Conservation (phyloP, 1,140 invertebrate species). For the Cydia amplana region DNA sequence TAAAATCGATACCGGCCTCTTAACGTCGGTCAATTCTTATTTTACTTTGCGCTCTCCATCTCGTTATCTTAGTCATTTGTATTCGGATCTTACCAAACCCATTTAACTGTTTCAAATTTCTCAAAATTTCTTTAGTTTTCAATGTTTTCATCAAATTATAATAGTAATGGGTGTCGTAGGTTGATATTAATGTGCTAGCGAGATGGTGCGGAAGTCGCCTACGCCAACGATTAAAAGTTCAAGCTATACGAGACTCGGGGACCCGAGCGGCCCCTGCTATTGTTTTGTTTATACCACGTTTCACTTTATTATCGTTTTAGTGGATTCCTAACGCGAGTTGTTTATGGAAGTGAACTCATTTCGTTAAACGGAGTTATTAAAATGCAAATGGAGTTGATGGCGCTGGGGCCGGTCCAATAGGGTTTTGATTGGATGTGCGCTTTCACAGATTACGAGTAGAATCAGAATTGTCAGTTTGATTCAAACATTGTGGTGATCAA, state of each 20-base stretch:
- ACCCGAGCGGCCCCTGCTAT: conserved; percentile 30
- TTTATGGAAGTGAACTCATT: conserved; percentile 32
- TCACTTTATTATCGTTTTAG: conserved; percentile 34
- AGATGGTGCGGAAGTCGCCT: conserved; percentile 46
- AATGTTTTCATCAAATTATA: conserved; percentile 42
- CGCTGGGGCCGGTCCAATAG: background rate
- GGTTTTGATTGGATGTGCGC: conserved; percentile 18
- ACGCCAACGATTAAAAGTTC: conserved; percentile 43
- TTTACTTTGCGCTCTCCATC: background rate
- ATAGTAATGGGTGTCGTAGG: conserved; percentile 46
- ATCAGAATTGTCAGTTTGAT: background rate
- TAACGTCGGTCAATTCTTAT: conserved; percentile 16
- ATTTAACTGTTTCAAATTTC: conserved; percentile 39
- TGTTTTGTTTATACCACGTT: conserved; percentile 40
- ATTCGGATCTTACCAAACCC: conserved; percentile 25
- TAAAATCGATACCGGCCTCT: too few relatives aligned
- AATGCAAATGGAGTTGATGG: conserved; percentile 12
- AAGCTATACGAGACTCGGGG: background rate
- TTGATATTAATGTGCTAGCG: conserved; percentile 39
- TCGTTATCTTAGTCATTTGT: conserved; percentile 20
- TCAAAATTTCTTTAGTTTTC: conserved; percentile 35
- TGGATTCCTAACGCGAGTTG: conserved; percentile 20
- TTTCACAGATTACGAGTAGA: background rate
- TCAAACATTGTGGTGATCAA: background rate
- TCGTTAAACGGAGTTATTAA: conserved; percentile 30